phyloP scores from a whole-genome alignment of 2,797 vertebrate species.

The Mallotus villosus region DNA sequence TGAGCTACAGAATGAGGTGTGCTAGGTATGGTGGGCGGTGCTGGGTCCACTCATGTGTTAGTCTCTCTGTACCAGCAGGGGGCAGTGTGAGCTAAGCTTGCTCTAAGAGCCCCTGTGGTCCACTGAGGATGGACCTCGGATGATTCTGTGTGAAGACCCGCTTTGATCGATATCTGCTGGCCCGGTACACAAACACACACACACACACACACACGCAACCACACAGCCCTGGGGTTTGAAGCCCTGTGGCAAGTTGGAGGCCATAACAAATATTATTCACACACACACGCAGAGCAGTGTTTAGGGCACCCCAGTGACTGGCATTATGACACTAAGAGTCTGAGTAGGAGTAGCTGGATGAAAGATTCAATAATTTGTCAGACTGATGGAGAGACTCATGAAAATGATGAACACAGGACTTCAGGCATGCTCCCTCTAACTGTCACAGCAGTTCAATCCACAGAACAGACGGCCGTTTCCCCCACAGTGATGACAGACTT shows the following conservation, averaged over 20 bases:
- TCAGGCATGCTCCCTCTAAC: constrained; percentile 28
- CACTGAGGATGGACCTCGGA: constrained; percentile 1
- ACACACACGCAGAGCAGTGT: constrained; percentile 16
- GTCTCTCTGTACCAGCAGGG: constrained; percentile 56
- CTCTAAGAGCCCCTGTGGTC: background rate
- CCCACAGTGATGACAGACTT: too few relatives aligned
- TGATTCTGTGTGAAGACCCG: constrained; percentile 17
- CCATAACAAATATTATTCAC: background rate
- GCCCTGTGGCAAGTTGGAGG: too few relatives aligned
- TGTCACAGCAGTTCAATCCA: constrained; percentile 14
- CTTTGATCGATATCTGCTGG: constrained; percentile 21
- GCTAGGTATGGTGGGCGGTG: background rate
- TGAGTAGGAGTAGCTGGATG: constrained; percentile 28
- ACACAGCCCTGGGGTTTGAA: background rate
- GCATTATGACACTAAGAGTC: constrained; percentile 8
- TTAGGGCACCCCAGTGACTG: constrained; percentile 47
- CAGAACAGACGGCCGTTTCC: constrained; percentile 2
- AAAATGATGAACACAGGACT: constrained; percentile 67
- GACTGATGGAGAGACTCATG: constrained; percentile 61
- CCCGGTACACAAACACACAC: constrained; percentile 2
- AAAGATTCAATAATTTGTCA: constrained; percentile 53
- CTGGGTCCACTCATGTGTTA: constrained; percentile 20
- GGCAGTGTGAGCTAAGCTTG: constrained; percentile 52
- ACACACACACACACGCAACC: constrained; percentile 19
- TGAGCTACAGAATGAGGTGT: too few relatives aligned